Percentiles rank a stretch among this genome's conserved stretches.
Evolutionary conservation across 2,113 vertebrate species (phyloP).

Genomic region (Prinia subflava): DNA sequence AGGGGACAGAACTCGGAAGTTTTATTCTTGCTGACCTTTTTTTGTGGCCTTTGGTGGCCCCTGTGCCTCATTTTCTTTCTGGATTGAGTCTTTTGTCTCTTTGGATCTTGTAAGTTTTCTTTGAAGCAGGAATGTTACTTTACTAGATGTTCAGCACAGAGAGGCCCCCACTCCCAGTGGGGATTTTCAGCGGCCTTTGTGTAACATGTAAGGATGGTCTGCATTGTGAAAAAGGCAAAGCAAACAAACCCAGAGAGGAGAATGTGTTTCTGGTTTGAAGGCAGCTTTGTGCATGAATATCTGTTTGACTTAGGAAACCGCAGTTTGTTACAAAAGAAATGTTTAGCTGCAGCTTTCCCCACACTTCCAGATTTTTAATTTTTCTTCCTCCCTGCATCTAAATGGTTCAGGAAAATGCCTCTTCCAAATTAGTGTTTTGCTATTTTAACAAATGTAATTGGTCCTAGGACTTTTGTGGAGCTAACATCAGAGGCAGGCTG

Average conservation of each 20-base stretch:
- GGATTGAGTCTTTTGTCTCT: constrained; percentile 1
- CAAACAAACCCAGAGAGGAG: neutral
- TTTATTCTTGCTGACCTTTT: neutral
- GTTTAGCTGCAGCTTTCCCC: neutral
- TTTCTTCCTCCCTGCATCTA: neutral
- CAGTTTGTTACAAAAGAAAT: neutral
- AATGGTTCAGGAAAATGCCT: neutral
- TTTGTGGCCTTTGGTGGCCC: neutral
- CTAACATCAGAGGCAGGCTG: neutral
- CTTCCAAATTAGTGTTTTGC: neutral
- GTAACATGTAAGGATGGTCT: fast-evolving
- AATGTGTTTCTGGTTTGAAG: neutral
- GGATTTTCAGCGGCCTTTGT: neutral
- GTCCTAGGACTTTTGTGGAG: neutral
- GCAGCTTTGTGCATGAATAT: neutral
- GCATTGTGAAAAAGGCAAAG: neutral
- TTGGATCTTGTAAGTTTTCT: neutral
- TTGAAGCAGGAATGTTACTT: constrained; percentile 22
- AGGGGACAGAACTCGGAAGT: neutral
- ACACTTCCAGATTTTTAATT: neutral
- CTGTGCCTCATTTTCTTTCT: neutral
- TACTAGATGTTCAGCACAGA: neutral
- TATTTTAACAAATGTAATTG: neutral
- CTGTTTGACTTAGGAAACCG: neutral
- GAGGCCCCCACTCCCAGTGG: neutral